phyloP scores from a whole-genome alignment of 2,797 vertebrate species.

The Acanthurus leucopareius region DNA sequence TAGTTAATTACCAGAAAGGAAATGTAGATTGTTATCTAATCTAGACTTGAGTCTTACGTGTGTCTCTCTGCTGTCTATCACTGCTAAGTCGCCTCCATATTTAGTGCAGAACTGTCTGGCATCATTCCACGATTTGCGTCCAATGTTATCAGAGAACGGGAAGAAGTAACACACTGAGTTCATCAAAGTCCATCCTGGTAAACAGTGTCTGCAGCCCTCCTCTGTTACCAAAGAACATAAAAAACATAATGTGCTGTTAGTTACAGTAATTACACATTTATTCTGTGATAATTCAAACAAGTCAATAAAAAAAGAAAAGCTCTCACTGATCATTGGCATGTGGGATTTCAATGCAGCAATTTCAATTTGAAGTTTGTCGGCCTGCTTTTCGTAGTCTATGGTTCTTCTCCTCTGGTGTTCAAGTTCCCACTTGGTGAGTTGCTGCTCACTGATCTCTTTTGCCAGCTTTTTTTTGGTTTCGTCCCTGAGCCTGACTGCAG shows the following conservation, averaged over 20 bases:
- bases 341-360: slow-evolving; percentile 58
- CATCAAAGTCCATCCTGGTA: slow-evolving; percentile 73
- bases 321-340: slow-evolving; percentile 69
- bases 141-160: slow-evolving; percentile 24
- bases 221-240: slow-evolving; percentile 55
- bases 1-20: not conserved
- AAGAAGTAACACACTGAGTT: slow-evolving; percentile 73
- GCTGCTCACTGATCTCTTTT: slow-evolving; percentile 25
- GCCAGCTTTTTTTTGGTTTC: slow-evolving; percentile 61
- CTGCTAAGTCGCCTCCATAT: slow-evolving; percentile 65
- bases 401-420: slow-evolving; percentile 49
- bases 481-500: slow-evolving; percentile 28
- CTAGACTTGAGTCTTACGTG: slow-evolving; percentile 60
- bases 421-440: slow-evolving; percentile 62
- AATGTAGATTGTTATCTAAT: not conserved
- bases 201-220: slow-evolving; percentile 78
- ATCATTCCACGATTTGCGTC: slow-evolving; percentile 52
- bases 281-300: not conserved
- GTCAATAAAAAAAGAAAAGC: not conserved
- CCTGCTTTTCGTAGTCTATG: slow-evolving; percentile 34
- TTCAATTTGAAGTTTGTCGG: slow-evolving; percentile 34
- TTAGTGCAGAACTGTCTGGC: slow-evolving; percentile 70
- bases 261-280: not conserved
- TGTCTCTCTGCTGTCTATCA: slow-evolving; percentile 70
- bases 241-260: slow-evolving; percentile 13